Evolutionary conservation across 1,140 invertebrate species (phyloP).

Genomic region (Diorhabda carinulata): DNA sequence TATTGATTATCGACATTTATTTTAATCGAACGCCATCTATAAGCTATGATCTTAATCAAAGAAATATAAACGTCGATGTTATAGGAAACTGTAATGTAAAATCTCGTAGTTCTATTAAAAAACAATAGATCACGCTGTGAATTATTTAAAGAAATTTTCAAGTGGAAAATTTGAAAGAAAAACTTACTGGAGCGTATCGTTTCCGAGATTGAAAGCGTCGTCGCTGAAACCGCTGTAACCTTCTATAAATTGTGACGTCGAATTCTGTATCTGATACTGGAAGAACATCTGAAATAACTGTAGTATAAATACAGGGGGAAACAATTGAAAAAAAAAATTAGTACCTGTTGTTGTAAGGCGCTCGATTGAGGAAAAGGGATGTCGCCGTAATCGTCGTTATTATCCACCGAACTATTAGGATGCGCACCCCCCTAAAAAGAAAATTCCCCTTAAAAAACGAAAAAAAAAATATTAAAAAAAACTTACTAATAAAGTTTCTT

Average conservation of each 20-base stretch:
- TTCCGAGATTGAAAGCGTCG: conserved; percentile 62
- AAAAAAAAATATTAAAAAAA: neutral
- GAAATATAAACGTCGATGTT: too few relatives aligned
- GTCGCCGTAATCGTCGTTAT: conserved; percentile 40
- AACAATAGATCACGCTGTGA: too few relatives aligned
- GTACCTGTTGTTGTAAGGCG: conserved; percentile 35
- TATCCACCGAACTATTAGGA: conserved; percentile 38
- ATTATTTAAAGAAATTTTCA: too few relatives aligned
- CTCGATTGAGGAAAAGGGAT: conserved; percentile 30
- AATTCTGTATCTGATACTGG: conserved; percentile 38
- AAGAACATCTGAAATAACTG: conserved; percentile 31
- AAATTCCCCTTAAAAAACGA: neutral
- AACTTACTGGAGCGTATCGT: conserved; percentile 56
- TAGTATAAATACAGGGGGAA: neutral
- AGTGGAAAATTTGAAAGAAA: neutral
- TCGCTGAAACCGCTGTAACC: conserved; percentile 62
- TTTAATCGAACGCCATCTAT: too few relatives aligned
- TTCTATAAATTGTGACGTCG: conserved; percentile 44
- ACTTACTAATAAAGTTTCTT: conserved; percentile 55
- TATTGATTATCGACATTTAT: too few relatives aligned
- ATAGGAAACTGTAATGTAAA: too few relatives aligned
- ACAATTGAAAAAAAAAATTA: neutral
- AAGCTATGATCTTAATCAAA: too few relatives aligned
- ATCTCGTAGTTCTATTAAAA: too few relatives aligned
- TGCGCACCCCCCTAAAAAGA: conserved; percentile 44